A percentile compares a stretch with the other conserved stretches of the same genome.
Evolutionary conservation across 2,113 vertebrate genomes (phyloP).

Genomic region (Camarhynchus parvulus): DNA sequence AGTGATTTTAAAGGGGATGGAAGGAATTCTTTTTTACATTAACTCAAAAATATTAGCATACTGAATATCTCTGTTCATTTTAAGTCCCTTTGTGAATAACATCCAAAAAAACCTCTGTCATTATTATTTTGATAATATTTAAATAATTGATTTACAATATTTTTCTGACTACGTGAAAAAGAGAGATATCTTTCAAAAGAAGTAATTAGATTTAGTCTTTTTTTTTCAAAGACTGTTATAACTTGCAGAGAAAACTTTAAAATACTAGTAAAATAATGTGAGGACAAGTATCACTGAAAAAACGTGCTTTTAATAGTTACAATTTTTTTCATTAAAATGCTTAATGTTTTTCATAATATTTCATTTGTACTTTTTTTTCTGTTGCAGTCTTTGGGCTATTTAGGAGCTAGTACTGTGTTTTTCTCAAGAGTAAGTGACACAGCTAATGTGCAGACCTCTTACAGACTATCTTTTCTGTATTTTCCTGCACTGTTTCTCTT

Average conservation of each 20-base stretch:
- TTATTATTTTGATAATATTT: background rate
- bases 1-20: background rate
- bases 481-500: background rate
- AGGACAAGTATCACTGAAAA: background rate
- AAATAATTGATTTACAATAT: background rate
- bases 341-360: background rate
- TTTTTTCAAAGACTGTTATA: background rate
- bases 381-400: background rate
- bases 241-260: background rate
- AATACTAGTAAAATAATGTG: background rate
- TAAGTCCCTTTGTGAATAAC: background rate
- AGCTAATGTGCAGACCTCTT: background rate
- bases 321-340: background rate
- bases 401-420: background rate
- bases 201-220: background rate
- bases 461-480: background rate
- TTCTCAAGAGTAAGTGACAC: background rate
- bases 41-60: background rate
- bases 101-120: background rate
- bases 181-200: background rate
- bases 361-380: accelerated
- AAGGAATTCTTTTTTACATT: background rate
- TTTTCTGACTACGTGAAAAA: background rate
- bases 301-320: background rate
- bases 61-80: background rate